phyloP scores from a whole-genome alignment of 2,888 invertebrate species.

The Caenorhabditis sinica region DNA sequence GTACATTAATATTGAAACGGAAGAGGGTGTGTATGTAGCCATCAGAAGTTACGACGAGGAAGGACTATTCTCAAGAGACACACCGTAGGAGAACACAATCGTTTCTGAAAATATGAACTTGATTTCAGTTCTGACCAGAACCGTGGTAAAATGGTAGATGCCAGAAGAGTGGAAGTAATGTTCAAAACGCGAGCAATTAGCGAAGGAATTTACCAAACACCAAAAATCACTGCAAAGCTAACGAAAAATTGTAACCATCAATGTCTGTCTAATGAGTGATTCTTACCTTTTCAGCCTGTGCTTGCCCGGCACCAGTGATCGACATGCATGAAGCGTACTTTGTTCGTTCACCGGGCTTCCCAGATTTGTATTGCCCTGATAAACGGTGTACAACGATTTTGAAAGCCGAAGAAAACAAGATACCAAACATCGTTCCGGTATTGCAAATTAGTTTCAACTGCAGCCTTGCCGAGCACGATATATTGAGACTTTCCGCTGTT shows the following conservation, averaged over 20 bases:
- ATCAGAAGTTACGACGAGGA: constrained; percentile 36
- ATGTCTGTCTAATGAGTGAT: background rate
- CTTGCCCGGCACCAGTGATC: background rate
- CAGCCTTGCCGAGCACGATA: background rate
- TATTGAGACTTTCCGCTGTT: background rate
- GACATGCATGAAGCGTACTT: background rate
- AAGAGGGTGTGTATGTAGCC: background rate
- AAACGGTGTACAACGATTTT: constrained; percentile 14
- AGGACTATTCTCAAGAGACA: constrained; percentile 14
- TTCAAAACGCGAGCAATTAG: background rate
- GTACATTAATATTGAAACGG: constrained; percentile 29
- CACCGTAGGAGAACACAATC: background rate
- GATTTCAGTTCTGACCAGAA: constrained; percentile 8
- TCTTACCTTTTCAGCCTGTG: constrained; percentile 35
- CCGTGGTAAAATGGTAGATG: constrained; percentile 20
- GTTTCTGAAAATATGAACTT: background rate
- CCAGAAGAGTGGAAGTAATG: constrained; percentile 26
- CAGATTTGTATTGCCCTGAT: constrained; percentile 37
- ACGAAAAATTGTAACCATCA: constrained; percentile 6
- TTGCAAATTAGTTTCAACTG: constrained; percentile 19
- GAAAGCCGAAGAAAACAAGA: background rate
- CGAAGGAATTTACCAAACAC: background rate
- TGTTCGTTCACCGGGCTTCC: constrained; percentile 30
- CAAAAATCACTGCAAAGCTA: constrained; percentile 33
- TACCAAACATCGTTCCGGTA: constrained; percentile 4